Conservation (phyloP, 2,113 vertebrate genomes). For the Alces alces region DNA sequence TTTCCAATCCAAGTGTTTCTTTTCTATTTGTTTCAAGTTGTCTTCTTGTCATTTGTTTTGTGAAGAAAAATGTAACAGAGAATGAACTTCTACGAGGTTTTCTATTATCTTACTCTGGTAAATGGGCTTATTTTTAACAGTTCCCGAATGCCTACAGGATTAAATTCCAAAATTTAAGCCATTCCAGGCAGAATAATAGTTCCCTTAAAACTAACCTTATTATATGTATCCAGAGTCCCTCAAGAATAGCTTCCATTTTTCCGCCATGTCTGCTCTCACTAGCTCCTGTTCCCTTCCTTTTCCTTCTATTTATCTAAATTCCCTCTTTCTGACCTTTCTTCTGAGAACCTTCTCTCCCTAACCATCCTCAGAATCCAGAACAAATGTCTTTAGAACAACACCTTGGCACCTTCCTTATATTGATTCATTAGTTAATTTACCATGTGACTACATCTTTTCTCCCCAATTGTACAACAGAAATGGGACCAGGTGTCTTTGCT, state of each 20-base stretch:
- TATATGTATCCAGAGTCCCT: background rate
- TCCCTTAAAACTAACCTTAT: background rate
- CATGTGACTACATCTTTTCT: background rate
- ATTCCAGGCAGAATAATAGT: background rate
- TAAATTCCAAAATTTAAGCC: conserved; percentile 30
- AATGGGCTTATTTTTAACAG: conserved; percentile 31
- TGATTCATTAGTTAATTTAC: background rate
- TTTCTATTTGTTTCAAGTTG: background rate
- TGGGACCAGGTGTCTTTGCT: background rate
- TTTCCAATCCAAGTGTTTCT: conserved; percentile 1
- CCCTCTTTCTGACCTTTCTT: background rate
- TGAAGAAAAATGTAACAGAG: background rate
- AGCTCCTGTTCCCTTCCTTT: background rate
- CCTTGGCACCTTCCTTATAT: background rate
- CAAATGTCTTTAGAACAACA: background rate
- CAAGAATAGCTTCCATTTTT: background rate
- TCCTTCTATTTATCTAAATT: background rate
- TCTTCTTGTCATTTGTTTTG: background rate
- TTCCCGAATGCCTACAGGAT: background rate
- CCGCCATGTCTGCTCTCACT: background rate
- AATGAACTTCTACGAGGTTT: background rate
- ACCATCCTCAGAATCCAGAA: background rate
- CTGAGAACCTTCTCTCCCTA: background rate
- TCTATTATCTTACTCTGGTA: background rate
- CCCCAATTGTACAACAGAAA: background rate